These are phyloP conservation scores for Chydorus sphaericus DNA, from an alignment of 2,888 invertebrate species.

Conservation along the genomic window DNA sequence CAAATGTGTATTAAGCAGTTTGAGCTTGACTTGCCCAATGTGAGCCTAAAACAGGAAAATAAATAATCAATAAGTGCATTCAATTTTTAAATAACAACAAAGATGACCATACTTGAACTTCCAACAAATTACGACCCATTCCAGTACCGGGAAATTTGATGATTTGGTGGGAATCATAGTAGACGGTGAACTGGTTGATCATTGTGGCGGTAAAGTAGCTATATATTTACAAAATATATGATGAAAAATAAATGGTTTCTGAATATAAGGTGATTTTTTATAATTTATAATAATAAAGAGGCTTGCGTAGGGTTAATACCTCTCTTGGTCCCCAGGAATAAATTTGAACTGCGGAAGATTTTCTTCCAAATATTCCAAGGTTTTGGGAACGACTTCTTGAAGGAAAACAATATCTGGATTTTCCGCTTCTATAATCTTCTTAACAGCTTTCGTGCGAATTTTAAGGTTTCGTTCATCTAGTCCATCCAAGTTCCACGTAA, in stretches of 20 bases:
- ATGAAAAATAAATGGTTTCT: no score
- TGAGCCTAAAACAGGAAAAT: slow-evolving; percentile 24
- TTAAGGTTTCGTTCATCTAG: slow-evolving; percentile 34
- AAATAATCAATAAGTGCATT: background rate
- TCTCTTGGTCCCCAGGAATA: slow-evolving; percentile 25
- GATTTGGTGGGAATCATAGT: slow-evolving; percentile 30
- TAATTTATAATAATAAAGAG: no score
- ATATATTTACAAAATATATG: slow-evolving; percentile 12
- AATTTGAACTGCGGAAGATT: slow-evolving; percentile 31
- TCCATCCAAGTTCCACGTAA: slow-evolving; percentile 46
- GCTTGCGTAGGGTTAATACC: slow-evolving; percentile 19
- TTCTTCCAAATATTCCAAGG: slow-evolving; percentile 30
- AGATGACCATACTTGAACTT: slow-evolving; percentile 30
- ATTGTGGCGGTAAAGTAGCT: slow-evolving; percentile 33
- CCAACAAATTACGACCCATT: slow-evolving; percentile 38
- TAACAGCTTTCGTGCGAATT: slow-evolving; percentile 35
- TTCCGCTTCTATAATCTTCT: slow-evolving; percentile 31
- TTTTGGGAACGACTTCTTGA: slow-evolving; percentile 38
- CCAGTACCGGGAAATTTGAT: slow-evolving; percentile 31
- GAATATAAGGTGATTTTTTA: no score
- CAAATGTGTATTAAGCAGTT: slow-evolving; percentile 40
- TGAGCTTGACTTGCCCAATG: slow-evolving; percentile 27
- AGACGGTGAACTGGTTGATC: slow-evolving; percentile 29
- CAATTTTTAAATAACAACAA: background rate
- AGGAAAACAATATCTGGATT: slow-evolving; percentile 40